Percentiles rank a stretch among this genome's conserved stretches.
phyloP scores from a whole-genome alignment of 2,888 invertebrate species.

The Anthophora plumipes region DNA sequence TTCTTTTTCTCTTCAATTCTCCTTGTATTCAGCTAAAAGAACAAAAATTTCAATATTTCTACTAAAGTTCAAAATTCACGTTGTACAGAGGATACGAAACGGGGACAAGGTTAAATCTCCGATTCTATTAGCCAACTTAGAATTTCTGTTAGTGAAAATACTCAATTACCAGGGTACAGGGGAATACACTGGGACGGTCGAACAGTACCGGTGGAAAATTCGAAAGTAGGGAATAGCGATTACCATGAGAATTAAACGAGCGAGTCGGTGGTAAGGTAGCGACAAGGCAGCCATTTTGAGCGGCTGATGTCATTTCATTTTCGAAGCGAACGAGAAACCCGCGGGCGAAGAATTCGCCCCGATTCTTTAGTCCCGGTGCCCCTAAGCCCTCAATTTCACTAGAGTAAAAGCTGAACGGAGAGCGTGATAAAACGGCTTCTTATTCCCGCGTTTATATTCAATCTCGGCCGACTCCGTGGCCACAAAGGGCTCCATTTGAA shows the following conservation, averaged over 20 bases:
- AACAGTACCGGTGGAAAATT: conserved; percentile 42
- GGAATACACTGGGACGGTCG: background rate
- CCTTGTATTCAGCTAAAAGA: no score
- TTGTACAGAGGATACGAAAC: background rate
- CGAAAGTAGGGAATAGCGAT: conserved; percentile 62
- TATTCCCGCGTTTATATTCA: conserved; percentile 85
- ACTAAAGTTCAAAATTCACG: background rate
- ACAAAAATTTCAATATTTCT: background rate
- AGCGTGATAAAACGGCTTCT: conserved; percentile 84
- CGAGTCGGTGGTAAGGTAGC: conserved; percentile 18
- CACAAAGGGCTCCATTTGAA: conserved; percentile 82
- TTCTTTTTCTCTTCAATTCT: no score
- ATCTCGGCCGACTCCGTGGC: conserved; percentile 77
- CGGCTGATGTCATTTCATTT: conserved; percentile 61
- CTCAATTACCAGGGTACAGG: conserved; percentile 40
- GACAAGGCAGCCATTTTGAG: conserved; percentile 20
- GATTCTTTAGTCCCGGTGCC: conserved; percentile 76
- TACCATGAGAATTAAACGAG: conserved; percentile 67
- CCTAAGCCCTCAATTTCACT: conserved; percentile 84
- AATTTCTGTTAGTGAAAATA: conserved; percentile 43
- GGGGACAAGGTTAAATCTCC: conserved; percentile 35
- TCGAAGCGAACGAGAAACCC: conserved; percentile 67
- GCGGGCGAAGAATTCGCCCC: conserved; percentile 67
- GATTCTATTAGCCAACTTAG: conserved; percentile 53
- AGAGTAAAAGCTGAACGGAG: conserved; percentile 80